Percentiles rank a stretch among this genome's conserved stretches.
phyloP scores from a whole-genome alignment of 2,888 invertebrate genomes.

The Ormyrus rosae region DNA sequence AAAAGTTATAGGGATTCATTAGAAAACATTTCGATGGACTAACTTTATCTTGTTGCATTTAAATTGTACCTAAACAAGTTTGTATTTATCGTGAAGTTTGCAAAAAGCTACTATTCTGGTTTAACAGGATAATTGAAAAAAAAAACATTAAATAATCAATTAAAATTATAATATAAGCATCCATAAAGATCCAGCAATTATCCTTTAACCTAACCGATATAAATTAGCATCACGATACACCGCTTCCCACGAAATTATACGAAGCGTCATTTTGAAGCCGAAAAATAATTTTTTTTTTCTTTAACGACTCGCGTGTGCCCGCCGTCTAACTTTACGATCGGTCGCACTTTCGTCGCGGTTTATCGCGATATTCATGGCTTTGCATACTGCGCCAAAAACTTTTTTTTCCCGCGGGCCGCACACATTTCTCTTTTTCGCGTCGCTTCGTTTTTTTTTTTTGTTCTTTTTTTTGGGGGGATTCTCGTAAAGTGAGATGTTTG shows the following conservation, averaged over 20 bases:
- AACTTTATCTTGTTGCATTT: no score
- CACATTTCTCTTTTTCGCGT: no score
- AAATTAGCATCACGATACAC: not conserved
- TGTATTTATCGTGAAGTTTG: not conserved
- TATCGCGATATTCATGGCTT: constrained; percentile 18
- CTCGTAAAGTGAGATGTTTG: constrained; percentile 25
- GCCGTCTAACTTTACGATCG: constrained; percentile 32
- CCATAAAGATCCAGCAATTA: not conserved
- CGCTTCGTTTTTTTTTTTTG: constrained; percentile 2
- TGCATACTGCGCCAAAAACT: constrained; percentile 14
- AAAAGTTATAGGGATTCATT: no score
- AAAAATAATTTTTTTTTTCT: constrained; percentile 11
- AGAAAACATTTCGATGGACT: no score
- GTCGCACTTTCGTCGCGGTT: constrained; percentile 14
- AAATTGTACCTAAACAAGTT: not conserved
- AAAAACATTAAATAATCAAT: not conserved
- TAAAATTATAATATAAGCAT: not conserved
- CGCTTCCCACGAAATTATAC: not conserved
- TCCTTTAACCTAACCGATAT: not conserved
- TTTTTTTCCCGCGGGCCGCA: not conserved
- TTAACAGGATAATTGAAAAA: constrained; percentile 1
- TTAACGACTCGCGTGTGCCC: not conserved
- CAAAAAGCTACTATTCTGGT: not conserved
- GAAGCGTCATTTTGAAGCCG: not conserved
- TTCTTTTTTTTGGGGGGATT: not conserved